Evolutionary conservation across 2,113 vertebrate genomes (phyloP), one percentile per base, ranked within the genome.

Genomic region (Grallaria varia): DNA sequence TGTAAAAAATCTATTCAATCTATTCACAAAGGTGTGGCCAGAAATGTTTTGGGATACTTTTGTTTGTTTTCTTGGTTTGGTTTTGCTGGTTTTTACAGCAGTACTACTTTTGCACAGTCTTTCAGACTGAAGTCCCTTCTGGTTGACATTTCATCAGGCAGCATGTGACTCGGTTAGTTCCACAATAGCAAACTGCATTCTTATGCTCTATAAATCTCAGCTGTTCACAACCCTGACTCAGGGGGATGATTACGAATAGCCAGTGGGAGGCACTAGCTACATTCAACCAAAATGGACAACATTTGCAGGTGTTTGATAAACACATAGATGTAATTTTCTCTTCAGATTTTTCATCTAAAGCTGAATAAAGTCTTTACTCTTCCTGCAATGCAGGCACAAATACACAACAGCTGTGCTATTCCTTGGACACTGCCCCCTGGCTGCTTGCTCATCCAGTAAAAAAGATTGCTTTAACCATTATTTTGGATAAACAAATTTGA

Each of bases 281-380:
- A 22, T 49, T 89, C 59, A 84, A 81, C 23, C 0, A 0, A 84
- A 66, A 69, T 5, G 15, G 76, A 91, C 92, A 76, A 13, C 50
- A 40, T 47, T 12, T 92, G 72, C 89, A 92, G 72, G 82, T 91
- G 75, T 94, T 95, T 91, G 77, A 78, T 87, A 91, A 93, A 87
- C 53, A 91, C 37, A 75, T 27, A 50, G 84, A 83, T 66, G 50
- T 76, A 69, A 82, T 90, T 90, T 87, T 56, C 49, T 33, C 37
- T 90, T 85, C 47, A 33, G 22, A 60, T 73, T 76, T 91, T 82
- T 76, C 56, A 87, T 66, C 74, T 79, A 52, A 74, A 89, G 30
- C 40, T 56, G n/a, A 93, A 89, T n/a, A 82, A 79, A 56, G 49
- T 72, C 56, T 83, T 91, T 44, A 53, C 5, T 84, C 31, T 72